Base-by-base conservation (phyloP, 2,888 invertebrate species). In the Dusona sp. region DNA sequence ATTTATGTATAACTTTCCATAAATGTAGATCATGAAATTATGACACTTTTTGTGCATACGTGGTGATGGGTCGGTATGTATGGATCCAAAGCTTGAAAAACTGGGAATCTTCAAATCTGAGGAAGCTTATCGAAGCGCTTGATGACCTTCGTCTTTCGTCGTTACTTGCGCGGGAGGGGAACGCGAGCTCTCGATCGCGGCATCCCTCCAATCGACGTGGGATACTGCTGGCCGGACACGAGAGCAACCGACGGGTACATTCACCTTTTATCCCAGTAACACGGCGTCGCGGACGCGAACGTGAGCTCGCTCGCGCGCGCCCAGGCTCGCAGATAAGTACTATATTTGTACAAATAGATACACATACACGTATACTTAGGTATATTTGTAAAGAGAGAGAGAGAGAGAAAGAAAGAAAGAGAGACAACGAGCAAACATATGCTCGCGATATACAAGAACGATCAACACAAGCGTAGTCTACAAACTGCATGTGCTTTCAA, bases 221-320 rank as follows among this genome's bases (percentile, higher is more conserved):
- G 92, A 91, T 92, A 91, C 92, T 85, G 81, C 85, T 80, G 85
- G 90, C 90, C 91, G 91, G 90, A 91, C 91, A 82, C 82, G 75
- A 82, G 90, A 90, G 90, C 88, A 90, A 90, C 90, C 90, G 89
- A 86, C 90, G 92, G 92, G 94, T 93, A 77, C 94, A 92, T 94
- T 94, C 94, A 94, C 94, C 94, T 94, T 94, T 94, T 94, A 94
- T 94, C 94, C 94, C 93, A 94, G 93, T 94, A 94, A 94, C 93
- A 94, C 93, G 92, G 93, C 94, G 92, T 92, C 92, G 91, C 91
- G 91, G 91, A 89, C 86, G 87, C 79, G 78, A 72, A 67, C 80
- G 74, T 54, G 80, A 79, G 79, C 86, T 68, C 79, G 67, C 67
- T 82, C 87, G 79, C 79, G 73, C 65, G 64, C 73, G 67, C 77